These are phyloP conservation scores for Junonia oenone DNA, from an alignment of 2,888 invertebrate genomes.

Conservation along the genomic window DNA sequence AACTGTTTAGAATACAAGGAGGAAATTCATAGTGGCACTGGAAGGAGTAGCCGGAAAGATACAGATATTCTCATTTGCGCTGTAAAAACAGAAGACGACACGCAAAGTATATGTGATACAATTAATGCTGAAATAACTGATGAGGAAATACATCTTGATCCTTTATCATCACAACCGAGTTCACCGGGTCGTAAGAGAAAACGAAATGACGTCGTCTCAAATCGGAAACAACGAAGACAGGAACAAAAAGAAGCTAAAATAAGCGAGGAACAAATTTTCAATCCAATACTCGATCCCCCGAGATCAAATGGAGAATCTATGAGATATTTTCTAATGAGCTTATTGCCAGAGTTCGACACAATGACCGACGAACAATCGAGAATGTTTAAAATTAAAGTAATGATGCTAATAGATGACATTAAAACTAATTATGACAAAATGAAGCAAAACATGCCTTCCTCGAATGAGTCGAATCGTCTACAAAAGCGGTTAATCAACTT, in stretches of 20 bases:
- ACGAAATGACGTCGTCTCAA: background rate
- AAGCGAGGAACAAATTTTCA: background rate
- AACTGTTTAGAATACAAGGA: conserved; percentile 14
- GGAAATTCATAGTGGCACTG: conserved; percentile 6
- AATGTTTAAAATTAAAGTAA: conserved; percentile 41
- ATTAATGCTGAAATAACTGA: conserved; percentile 2
- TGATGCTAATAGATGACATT: conserved; percentile 29
- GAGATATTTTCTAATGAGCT: conserved; percentile 39
- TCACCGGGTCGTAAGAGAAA: conserved; percentile 13
- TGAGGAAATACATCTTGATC: background rate
- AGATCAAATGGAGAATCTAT: conserved; percentile 25
- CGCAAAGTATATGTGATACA: background rate
- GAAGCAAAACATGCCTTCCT: background rate
- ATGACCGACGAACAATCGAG: conserved; percentile 41
- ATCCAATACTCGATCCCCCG: conserved; percentile 9
- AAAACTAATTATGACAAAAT: conserved; percentile 18
- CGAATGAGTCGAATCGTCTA: conserved; percentile 10
- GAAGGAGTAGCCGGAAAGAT: conserved; percentile 7
- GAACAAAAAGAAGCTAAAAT: background rate
- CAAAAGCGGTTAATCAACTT: conserved; percentile 27
- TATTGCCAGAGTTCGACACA: conserved; percentile 40
- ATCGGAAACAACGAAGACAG: background rate
- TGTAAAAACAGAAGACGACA: conserved; percentile 22
- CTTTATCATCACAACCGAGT: conserved; percentile 1
- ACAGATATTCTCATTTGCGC: conserved; percentile 17